Conservation (phyloP, 2,797 vertebrate genomes). For the Natrix natrix region DNA sequence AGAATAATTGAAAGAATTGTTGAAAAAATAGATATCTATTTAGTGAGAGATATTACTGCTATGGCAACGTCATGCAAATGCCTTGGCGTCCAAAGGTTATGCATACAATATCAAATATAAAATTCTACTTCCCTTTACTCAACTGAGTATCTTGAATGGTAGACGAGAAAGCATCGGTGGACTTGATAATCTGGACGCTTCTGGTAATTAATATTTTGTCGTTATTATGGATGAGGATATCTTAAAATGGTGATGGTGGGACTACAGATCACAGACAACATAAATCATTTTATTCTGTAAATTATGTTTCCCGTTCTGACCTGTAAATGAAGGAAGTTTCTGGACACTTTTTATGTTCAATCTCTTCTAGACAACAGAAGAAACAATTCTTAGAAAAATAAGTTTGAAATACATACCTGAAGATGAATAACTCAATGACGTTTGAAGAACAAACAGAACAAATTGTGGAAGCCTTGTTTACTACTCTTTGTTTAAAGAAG, state of each 20-base stretch:
- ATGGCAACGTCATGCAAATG: neutral
- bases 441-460: conserved; percentile 61
- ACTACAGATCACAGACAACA: neutral
- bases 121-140: neutral
- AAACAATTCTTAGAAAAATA: neutral
- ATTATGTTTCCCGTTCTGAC: neutral
- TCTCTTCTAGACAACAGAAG: neutral
- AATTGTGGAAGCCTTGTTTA: conserved; percentile 45
- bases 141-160: neutral
- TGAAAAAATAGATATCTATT: neutral
- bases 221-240: neutral
- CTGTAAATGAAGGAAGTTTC: neutral
- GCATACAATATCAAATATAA: neutral
- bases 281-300: neutral
- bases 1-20: neutral
- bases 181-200: neutral
- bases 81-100: neutral
- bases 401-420: rapidly evolving
- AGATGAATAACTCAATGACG: conserved; percentile 44
- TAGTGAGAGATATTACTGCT: neutral
- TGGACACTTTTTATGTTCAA: neutral
- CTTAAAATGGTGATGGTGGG: neutral
- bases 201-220: neutral
- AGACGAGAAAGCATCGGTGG: neutral
- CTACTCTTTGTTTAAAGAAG: neutral